Percentiles rank a stretch among this genome's conserved stretches.
Conservation (phyloP, 1,140 invertebrate genomes). For the Zaprionus lachaisei region DNA sequence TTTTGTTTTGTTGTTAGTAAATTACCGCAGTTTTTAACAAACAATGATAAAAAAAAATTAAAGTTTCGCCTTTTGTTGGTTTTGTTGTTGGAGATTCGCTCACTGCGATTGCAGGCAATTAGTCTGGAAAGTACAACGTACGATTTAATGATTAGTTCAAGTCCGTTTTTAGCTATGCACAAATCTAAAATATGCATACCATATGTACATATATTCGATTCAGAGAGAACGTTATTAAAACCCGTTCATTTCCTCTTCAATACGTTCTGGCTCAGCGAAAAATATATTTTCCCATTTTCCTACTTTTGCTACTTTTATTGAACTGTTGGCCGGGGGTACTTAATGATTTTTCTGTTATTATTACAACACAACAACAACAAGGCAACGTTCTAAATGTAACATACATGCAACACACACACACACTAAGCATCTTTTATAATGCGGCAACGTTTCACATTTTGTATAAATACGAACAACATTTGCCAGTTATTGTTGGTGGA, state of each 20-base stretch:
- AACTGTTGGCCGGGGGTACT: constrained; percentile 35
- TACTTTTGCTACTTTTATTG: constrained; percentile 33
- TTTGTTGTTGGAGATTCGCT: constrained; percentile 22
- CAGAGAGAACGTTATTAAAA: background rate
- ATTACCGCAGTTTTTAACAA: constrained; percentile 80
- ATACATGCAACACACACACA: constrained; percentile 2
- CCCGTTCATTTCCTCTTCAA: constrained; percentile 4
- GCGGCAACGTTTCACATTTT: constrained; percentile 44
- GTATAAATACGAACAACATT: constrained; percentile 45
- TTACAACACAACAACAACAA: constrained; percentile 19
- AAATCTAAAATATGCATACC: background rate
- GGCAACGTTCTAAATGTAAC: constrained; percentile 23
- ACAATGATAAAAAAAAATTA: constrained; percentile 76
- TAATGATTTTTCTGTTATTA: constrained; percentile 51
- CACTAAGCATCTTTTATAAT: constrained; percentile 36
- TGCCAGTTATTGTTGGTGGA: constrained; percentile 19
- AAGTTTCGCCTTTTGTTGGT: constrained; percentile 55
- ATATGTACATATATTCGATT: background rate
- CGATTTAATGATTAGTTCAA: constrained; percentile 14
- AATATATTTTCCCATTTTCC: constrained; percentile 6
- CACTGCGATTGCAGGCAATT: constrained; percentile 64
- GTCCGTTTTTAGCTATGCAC: background rate
- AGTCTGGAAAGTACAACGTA: constrained; percentile 57
- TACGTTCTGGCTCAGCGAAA: background rate
- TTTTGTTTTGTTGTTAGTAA: constrained; percentile 70